A percentile compares a stretch with the other conserved stretches of the same genome.
Conservation (phyloP, 2,888 invertebrate species). For the Sarcophaga rosellei region DNA sequence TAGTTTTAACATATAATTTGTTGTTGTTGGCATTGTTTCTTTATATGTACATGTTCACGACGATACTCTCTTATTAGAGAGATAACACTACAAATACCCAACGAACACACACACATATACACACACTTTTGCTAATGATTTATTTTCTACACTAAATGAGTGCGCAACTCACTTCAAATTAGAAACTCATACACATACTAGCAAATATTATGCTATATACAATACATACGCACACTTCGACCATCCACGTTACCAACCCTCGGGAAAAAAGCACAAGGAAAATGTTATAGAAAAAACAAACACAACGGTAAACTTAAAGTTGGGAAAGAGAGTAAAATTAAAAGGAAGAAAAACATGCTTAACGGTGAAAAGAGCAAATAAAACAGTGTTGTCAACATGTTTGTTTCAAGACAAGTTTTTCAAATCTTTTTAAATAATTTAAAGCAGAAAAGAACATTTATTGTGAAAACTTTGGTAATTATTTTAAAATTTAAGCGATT, state of each 20-base stretch:
- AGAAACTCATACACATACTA: conserved; percentile 2
- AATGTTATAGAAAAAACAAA: neutral
- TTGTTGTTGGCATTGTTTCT: neutral
- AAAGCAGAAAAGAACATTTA: too few species aligned
- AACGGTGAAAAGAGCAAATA: neutral
- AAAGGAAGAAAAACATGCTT: neutral
- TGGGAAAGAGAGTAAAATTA: conserved; percentile 16
- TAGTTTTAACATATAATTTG: neutral
- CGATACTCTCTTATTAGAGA: too few species aligned
- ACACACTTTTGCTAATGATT: neutral
- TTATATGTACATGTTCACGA: too few species aligned
- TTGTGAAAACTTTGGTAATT: too few species aligned
- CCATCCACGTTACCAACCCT: conserved; percentile 27
- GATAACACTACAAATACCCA: too few species aligned
- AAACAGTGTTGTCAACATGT: neutral
- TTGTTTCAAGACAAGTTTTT: too few species aligned
- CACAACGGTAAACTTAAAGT: neutral
- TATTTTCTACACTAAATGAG: neutral
- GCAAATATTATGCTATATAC: neutral
- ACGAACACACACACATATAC: neutral
- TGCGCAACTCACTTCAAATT: conserved; percentile 44
- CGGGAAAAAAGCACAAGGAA: conserved; percentile 22
- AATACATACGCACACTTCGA: neutral
- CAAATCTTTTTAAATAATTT: too few species aligned
- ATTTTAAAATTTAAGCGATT: too few species aligned